Evolutionary conservation across 2,888 invertebrate species (phyloP).

Genomic region (Sialis lutaria): DNA sequence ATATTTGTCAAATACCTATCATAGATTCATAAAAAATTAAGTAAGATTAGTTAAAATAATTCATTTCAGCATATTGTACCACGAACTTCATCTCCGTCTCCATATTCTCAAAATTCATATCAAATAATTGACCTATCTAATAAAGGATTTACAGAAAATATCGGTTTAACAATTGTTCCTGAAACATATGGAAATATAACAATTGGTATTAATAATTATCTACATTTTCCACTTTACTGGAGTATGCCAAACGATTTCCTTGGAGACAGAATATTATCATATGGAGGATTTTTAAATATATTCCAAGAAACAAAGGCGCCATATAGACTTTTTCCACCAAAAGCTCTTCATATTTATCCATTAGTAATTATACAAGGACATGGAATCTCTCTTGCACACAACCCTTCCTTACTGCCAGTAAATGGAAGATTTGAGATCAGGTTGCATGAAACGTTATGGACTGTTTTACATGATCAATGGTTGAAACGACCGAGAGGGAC

Average conservation of each 20-base stretch:
- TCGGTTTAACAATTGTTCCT: conserved; percentile 43
- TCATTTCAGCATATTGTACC: neutral
- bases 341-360: conserved; percentile 46
- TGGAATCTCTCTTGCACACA: conserved; percentile 53
- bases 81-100: neutral
- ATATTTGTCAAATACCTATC: neutral
- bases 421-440: conserved; percentile 37
- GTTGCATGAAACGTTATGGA: conserved; percentile 69
- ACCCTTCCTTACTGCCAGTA: conserved; percentile 23
- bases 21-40: neutral
- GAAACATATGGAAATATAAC: conserved; percentile 35
- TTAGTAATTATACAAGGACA: conserved; percentile 66
- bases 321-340: conserved; percentile 20
- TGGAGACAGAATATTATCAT: conserved; percentile 78
- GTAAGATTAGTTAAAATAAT: neutral
- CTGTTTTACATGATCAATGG: conserved; percentile 34
- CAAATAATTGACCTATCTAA: conserved; percentile 10
- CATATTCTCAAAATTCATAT: neutral
- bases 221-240: conserved; percentile 63
- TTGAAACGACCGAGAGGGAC: conserved; percentile 23
- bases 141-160: conserved; percentile 33
- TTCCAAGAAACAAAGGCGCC: conserved; percentile 43
- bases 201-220: conserved; percentile 30
- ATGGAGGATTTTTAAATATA: conserved; percentile 78
- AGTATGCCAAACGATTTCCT: conserved; percentile 62